Evolutionary conservation across 1,140 invertebrate genomes (phyloP).

Genomic region (Lepeophtheirus salmonis): DNA sequence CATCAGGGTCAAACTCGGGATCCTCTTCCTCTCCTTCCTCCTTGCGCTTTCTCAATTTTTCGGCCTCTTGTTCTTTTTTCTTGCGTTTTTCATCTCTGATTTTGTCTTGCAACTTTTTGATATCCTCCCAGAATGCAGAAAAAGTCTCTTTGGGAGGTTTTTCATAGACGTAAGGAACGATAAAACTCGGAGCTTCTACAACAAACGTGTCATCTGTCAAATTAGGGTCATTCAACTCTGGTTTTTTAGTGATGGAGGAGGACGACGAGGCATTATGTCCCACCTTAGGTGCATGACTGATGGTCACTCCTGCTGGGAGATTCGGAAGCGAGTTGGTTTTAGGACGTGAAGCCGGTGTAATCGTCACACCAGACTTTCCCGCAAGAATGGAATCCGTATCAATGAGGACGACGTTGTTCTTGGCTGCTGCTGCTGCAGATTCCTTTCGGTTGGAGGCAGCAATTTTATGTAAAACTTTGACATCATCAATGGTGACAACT

Average conservation of each 20-base stretch:
- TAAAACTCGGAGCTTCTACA: conserved; percentile 70
- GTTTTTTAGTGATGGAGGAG: not conserved
- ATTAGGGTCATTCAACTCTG: conserved; percentile 13
- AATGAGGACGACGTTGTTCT: not conserved
- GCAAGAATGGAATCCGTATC: conserved; percentile 14
- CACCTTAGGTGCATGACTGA: conserved; percentile 15
- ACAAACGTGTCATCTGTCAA: conserved; percentile 75
- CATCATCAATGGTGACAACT: conserved; percentile 17
- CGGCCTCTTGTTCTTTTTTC: conserved; percentile 38
- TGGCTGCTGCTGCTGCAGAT: not conserved
- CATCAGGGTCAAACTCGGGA: conserved; percentile 6
- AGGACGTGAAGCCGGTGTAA: conserved; percentile 10
- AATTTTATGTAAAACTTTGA: conserved; percentile 4
- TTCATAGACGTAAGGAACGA: conserved; percentile 78
- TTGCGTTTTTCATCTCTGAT: conserved; percentile 25
- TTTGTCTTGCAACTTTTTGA: conserved; percentile 20
- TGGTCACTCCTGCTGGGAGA: conserved; percentile 15
- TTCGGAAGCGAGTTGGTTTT: not conserved
- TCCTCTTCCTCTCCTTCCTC: conserved; percentile 23
- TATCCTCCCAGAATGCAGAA: conserved; percentile 37
- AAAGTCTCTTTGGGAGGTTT: conserved; percentile 57
- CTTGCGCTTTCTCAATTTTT: conserved; percentile 27
- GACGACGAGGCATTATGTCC: not conserved
- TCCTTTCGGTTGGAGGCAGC: conserved; percentile 9
- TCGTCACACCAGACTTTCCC: conserved; percentile 14